Base-by-base conservation (phyloP, 92 coral and sea anemone genomes). In the Siderastrea siderea region DNA sequence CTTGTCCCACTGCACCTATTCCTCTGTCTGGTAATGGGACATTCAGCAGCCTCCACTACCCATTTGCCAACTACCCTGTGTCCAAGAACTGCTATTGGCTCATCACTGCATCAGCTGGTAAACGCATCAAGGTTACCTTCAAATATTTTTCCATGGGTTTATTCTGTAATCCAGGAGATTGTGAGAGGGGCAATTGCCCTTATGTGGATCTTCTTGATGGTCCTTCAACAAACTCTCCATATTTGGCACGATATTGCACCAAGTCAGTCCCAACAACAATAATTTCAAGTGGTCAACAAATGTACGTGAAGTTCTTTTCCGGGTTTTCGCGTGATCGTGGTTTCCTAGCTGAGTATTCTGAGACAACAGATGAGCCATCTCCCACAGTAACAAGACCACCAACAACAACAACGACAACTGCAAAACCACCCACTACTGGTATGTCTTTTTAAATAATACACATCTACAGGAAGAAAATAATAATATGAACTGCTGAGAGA, bases 31-130 rank as follows among this genome's bases (percentile, higher is more conserved):
- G 77, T 82, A 26, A 47, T 12, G 88, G 88, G 15, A 60, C 0
- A 53, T 72, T 84, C 26, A 74, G 81, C 82, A 84, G 88, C 60
- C 88, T 71, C 6, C 51, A 46, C 49, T 84, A 84, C 72, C 88
- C 80, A 7, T 1, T 0, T 1, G 38, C 2, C 45, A 70, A 58
- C 1, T 83, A 83, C 47, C 60, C 7, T 15, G 0, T 73, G 0
- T 2, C 9, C 46, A 38, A 3, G 48, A 45, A 4, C 44, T 84
- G 88, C 44, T n/a, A 0, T 63, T 84, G 88, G 88, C 15, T 1
- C n/a, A 84, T 84, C 14, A 26, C 74, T 19, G 88, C 66, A 6
- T 2, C 82, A 43, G 81, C 65, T 49, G 88, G 63, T 52, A 74
- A 51, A 43, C 72, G 74, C 3, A 57, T 84, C 1, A 74, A 61